Evolutionary conservation across 2,888 invertebrate species (phyloP).

Genomic region (Tortricodes alternella): DNA sequence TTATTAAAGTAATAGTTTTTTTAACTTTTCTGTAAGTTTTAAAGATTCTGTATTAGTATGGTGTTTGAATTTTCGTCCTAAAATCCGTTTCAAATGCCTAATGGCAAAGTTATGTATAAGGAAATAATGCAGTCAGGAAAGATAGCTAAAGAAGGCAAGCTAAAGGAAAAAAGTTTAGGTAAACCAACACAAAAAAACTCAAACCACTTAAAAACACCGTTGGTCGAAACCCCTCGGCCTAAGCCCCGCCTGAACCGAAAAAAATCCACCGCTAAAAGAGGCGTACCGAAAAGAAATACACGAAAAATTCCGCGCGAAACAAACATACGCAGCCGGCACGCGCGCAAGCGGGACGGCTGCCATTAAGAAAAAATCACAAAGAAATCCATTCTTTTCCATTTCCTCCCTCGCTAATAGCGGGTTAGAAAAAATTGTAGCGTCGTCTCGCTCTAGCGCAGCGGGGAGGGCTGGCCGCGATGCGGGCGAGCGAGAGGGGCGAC

Average conservation of each 20-base stretch:
- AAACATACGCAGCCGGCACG: conserved; percentile 41
- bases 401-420: conserved; percentile 82
- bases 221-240: conserved; percentile 70
- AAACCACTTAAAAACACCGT: conserved; percentile 60
- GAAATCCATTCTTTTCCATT: conserved; percentile 81
- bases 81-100: too few species aligned
- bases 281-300: conserved; percentile 75
- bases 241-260: conserved; percentile 77
- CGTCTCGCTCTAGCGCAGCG: conserved; percentile 69
- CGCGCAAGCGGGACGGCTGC: conserved; percentile 69
- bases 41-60: too few species aligned
- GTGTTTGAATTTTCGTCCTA: too few species aligned
- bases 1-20: too few species aligned
- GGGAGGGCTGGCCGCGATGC: conserved; percentile 67
- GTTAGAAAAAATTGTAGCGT: conserved; percentile 78
- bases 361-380: conserved; percentile 79
- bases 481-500: conserved; percentile 75
- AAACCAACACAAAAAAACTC: conserved; percentile 56
- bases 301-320: conserved; percentile 63
- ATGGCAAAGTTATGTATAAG: too few species aligned
- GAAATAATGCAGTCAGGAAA: neutral
- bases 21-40: too few species aligned
- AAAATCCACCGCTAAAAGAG: conserved; percentile 74
- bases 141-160: conserved; percentile 11
- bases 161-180: conserved; percentile 52